Evolutionary conservation across 2,797 vertebrate genomes (phyloP).

Genomic region (Chelon labrosus): DNA sequence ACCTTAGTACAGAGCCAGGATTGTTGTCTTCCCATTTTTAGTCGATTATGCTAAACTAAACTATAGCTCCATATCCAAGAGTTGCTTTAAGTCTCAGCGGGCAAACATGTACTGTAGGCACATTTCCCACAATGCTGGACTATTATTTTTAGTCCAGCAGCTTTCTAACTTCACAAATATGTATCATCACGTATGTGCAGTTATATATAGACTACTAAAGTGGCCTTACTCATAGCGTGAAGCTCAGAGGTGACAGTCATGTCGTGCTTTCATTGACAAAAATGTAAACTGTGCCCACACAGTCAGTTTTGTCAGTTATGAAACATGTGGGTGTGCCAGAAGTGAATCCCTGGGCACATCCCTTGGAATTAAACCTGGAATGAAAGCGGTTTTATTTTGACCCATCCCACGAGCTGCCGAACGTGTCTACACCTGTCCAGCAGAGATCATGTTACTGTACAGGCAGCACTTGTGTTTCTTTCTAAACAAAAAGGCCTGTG

Average conservation of each 20-base stretch:
- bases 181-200: neutral
- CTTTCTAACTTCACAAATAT: neutral
- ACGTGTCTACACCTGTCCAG: conserved; percentile 65
- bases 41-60: neutral
- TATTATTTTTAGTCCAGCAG: neutral
- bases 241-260: neutral
- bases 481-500: conserved; percentile 52
- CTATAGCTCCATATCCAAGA: neutral
- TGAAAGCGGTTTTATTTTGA: conserved; percentile 42
- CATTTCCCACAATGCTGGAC: neutral
- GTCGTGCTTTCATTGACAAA: neutral
- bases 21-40: neutral
- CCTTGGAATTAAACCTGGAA: conserved; percentile 45
- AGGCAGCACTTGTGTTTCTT: conserved; percentile 50
- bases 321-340: conserved; percentile 28
- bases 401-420: conserved; percentile 31
- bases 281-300: neutral
- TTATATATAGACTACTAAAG: neutral
- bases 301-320: conserved; percentile 2
- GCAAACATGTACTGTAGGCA: neutral
- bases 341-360: neutral
- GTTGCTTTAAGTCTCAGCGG: neutral
- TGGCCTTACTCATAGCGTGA: neutral
- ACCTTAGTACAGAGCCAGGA: neutral
- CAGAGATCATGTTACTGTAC: conserved; percentile 25